These are phyloP conservation scores for Salminus brasiliensis DNA, from an alignment of 2,113 vertebrate species.

Conservation along the genomic window DNA sequence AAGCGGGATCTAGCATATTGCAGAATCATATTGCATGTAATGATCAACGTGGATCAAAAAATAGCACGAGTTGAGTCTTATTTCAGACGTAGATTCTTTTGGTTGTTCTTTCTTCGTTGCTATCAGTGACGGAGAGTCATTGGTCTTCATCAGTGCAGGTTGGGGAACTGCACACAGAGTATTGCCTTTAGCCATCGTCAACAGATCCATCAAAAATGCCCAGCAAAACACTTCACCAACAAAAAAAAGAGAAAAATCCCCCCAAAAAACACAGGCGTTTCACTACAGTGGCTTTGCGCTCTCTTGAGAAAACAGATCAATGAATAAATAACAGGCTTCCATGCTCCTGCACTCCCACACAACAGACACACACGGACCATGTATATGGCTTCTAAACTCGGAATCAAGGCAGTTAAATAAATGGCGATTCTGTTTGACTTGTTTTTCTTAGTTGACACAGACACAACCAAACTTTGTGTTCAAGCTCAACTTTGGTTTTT, in stretches of 20 bases:
- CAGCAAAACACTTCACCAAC: slow-evolving; percentile 43
- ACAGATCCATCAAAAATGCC: slow-evolving; percentile 60
- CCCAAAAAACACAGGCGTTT: slow-evolving; percentile 57
- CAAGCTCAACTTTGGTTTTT: slow-evolving; percentile 84
- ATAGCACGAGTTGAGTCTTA: slow-evolving; percentile 47
- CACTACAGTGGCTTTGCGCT: slow-evolving; percentile 50
- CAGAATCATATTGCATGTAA: slow-evolving; percentile 77
- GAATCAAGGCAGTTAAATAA: slow-evolving; percentile 86
- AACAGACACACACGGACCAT: slow-evolving; percentile 64
- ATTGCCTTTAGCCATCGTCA: slow-evolving; percentile 58
- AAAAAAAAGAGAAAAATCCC: neutral
- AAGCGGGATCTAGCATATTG: slow-evolving; percentile 77
- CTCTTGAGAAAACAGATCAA: slow-evolving; percentile 63
- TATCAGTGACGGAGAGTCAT: slow-evolving; percentile 18
- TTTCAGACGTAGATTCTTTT: slow-evolving; percentile 32
- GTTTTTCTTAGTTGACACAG: slow-evolving; percentile 78
- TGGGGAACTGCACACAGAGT: slow-evolving; percentile 48
- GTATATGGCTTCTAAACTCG: slow-evolving; percentile 83
- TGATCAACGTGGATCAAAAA: slow-evolving; percentile 74
- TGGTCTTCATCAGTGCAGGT: slow-evolving; percentile 27
- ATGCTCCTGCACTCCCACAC: slow-evolving; percentile 57
- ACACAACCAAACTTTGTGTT: slow-evolving; percentile 82
- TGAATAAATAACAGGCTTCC: slow-evolving; percentile 19
- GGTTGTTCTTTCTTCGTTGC: slow-evolving; percentile 8
- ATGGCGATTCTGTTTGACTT: slow-evolving; percentile 75